Percentiles rank a stretch among this genome's conserved stretches.
Conservation (phyloP, 2,797 vertebrate species). For the Hipposideros larvatus region DNA sequence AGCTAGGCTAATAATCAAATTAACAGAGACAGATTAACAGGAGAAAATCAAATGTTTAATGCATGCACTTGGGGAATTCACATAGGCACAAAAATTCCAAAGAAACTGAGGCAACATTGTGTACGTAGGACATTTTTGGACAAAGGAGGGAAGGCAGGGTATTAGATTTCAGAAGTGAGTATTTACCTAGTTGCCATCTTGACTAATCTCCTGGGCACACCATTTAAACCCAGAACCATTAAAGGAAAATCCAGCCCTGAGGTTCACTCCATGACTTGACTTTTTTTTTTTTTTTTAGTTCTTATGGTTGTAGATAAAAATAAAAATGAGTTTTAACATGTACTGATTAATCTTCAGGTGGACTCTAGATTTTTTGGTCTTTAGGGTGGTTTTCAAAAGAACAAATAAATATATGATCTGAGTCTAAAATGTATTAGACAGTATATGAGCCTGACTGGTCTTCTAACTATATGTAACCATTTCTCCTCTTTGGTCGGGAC, state of each 20-base stretch:
- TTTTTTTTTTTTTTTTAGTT: not conserved
- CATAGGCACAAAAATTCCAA: too few relatives aligned
- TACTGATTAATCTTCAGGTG: not conserved
- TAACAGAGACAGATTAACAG: too few relatives aligned
- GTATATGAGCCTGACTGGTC: not conserved
- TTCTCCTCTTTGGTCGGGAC: not conserved
- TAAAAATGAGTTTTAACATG: not conserved
- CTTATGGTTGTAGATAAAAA: not conserved
- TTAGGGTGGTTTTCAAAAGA: constrained; percentile 37
- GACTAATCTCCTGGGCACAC: not conserved
- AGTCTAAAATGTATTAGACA: not conserved
- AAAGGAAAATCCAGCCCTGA: not conserved
- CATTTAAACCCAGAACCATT: not conserved
- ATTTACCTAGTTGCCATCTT: too few relatives aligned
- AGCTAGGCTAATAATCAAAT: too few relatives aligned
- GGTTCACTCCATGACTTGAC: not conserved
- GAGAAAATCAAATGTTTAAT: too few relatives aligned
- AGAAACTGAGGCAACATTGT: too few relatives aligned
- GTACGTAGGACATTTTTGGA: too few relatives aligned
- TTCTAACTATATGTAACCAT: not conserved
- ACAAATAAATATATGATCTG: not conserved
- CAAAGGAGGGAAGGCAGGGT: too few relatives aligned
- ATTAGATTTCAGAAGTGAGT: too few relatives aligned
- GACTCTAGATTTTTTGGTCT: constrained; percentile 5
- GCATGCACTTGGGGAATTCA: too few relatives aligned